Base-by-base conservation (phyloP, 2,888 invertebrate genomes). In the Prosopocoilus inquinatus region DNA sequence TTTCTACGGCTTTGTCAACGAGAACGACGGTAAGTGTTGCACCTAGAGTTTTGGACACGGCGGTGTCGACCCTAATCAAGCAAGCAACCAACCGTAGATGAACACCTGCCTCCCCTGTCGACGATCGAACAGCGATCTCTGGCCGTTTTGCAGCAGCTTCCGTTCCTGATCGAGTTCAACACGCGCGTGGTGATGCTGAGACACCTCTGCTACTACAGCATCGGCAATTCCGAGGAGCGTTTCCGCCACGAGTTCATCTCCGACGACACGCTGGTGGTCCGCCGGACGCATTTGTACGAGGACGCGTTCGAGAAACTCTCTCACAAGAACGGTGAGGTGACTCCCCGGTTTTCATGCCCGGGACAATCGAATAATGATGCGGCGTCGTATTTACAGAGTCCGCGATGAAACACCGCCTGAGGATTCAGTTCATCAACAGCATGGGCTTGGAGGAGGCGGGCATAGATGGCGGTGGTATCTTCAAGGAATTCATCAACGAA, bases 391-490 rank as follows among this genome's bases (percentile, higher is more conserved):
- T 68, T 76, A 33, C 72, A 93, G 96, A 94, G 70, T 90, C 93
- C 0, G 93, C 96, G 72, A 75, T 97, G 67, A 87, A 92, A 60
- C 79, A 90, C 57, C 90, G 90, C 69, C 86, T 97, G 72, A 82
- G 95, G 45, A 92, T 97, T 2, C 94, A 94, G 70, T 81, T 97
- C 64, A 87, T 95, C 43, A 98, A 96, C 69, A 87, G 87, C 54
- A 89, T 91, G 1, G 98, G 97, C 0, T 80, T 94, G 9, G 92
- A 94, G 67, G 98, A 99, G 75, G 94, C 94, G 0, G 99, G 98
- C 0, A 92, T 98, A 2, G 99, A 99, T 74, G 98, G 98, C 2
- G 98, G 98, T 1, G 98, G 98, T 0, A 84, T 99, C 9, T 96
- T 96, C 72, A 83, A 97, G 45, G 99, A 99, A 76, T 98, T 98